phyloP scores from a whole-genome alignment of 2,888 invertebrate genomes.

The Plebejus anna region DNA sequence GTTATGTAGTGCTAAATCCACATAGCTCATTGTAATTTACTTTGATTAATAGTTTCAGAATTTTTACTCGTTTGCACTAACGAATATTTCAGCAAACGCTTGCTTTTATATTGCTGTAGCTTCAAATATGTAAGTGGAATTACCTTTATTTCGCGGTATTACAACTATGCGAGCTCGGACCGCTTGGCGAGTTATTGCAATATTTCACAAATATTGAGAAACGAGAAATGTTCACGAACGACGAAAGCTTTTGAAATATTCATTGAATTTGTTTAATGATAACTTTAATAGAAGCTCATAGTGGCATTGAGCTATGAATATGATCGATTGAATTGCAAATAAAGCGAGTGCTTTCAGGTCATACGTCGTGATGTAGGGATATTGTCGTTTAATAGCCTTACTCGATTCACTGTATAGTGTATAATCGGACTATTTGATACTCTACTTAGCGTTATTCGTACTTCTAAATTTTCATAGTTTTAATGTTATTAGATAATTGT shows the following conservation, averaged over 20 bases:
- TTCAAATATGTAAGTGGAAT: conserved; percentile 6
- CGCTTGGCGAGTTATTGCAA: conserved; percentile 44
- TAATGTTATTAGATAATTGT: too few species aligned
- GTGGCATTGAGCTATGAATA: conserved; percentile 17
- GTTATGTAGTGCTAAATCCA: too few species aligned
- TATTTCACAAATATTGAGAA: conserved; percentile 61
- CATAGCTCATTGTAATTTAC: too few species aligned
- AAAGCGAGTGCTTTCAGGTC: not conserved
- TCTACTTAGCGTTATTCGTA: too few species aligned
- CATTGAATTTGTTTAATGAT: conserved; percentile 44
- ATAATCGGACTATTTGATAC: too few species aligned
- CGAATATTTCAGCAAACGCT: not conserved
- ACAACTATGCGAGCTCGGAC: conserved; percentile 56
- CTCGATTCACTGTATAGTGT: not conserved
- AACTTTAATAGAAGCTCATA: conserved; percentile 33
- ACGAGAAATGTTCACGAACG: conserved; percentile 70
- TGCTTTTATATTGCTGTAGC: not conserved
- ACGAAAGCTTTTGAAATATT: conserved; percentile 53
- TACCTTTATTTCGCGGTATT: conserved; percentile 54
- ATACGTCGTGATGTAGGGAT: not conserved
- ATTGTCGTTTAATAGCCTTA: not conserved
- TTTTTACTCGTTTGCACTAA: not conserved
- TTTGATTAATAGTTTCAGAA: too few species aligned
- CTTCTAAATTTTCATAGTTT: too few species aligned
- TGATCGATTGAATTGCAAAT: conserved; percentile 11